Evolutionary conservation across 2,888 invertebrate species (phyloP).

Genomic region (Empis livida): DNA sequence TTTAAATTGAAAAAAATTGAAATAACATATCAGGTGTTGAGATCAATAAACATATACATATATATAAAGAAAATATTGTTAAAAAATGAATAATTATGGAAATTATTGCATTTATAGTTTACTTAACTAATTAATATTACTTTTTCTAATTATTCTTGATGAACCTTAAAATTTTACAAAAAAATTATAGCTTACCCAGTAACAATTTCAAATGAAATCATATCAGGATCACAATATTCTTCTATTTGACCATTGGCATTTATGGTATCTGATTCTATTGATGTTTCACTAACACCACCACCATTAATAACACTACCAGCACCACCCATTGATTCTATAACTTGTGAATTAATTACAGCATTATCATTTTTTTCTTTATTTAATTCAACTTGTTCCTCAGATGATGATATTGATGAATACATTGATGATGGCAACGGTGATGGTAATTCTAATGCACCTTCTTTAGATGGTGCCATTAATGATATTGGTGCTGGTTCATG

Average conservation of each 20-base stretch:
- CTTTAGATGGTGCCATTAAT: slow-evolving; percentile 12
- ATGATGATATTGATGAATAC: slow-evolving; percentile 7
- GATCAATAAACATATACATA: too few relatives aligned
- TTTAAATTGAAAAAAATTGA: too few relatives aligned
- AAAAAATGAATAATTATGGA: too few relatives aligned
- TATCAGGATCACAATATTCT: slow-evolving; percentile 77
- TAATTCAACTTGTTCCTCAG: slow-evolving; percentile 8
- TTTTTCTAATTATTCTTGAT: too few relatives aligned
- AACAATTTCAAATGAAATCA: slow-evolving; percentile 82
- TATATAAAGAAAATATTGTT: too few relatives aligned
- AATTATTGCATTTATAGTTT: too few relatives aligned
- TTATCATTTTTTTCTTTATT: background rate
- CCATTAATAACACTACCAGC: slow-evolving; percentile 6
- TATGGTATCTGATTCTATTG: background rate
- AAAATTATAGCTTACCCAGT: slow-evolving; percentile 49
- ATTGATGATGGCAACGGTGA: slow-evolving; percentile 3
- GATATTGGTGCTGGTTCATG: slow-evolving; percentile 9
- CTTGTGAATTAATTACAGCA: background rate
- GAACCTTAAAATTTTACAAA: background rate
- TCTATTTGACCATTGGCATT: slow-evolving; percentile 14
- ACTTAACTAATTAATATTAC: too few relatives aligned
- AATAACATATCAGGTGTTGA: too few relatives aligned
- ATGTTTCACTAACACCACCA: too few relatives aligned
- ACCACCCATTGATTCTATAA: slow-evolving; percentile 16
- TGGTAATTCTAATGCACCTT: slow-evolving; percentile 27